Evolutionary conservation across 2,888 invertebrate species (phyloP).

Genomic region (Caenorhabditis sulstoni): DNA sequence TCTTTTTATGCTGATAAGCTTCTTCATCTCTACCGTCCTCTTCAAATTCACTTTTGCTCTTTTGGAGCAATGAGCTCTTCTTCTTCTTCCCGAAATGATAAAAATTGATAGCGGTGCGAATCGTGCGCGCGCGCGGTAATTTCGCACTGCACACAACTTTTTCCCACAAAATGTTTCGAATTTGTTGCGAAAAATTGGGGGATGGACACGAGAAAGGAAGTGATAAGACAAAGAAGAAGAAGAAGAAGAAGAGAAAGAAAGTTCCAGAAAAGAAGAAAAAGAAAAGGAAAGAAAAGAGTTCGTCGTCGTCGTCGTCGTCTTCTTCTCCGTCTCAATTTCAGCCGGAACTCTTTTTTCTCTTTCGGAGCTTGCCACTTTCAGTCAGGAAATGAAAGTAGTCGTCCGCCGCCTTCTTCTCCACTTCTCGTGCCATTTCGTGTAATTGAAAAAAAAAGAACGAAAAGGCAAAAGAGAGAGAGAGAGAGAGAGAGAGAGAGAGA

Average conservation of each 20-base stretch:
- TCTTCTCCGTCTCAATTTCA: conserved; percentile 1
- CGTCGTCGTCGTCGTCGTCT: not conserved
- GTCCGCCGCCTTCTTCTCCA: not conserved
- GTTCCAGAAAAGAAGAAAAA: too few species aligned
- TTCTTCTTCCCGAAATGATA: too few species aligned
- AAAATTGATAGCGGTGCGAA: too few species aligned
- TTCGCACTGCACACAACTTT: too few species aligned
- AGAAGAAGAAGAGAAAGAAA: conserved; percentile 1
- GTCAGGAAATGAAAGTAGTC: conserved; percentile 9
- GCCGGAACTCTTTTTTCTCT: not conserved
- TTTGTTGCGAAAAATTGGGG: not conserved
- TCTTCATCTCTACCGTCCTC: too few species aligned
- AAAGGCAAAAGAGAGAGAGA: not conserved
- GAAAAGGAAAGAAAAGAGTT: not conserved
- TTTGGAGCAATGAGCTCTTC: too few species aligned
- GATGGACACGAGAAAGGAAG: not conserved
- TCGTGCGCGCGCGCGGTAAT: too few species aligned
- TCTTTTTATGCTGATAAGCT: too few species aligned
- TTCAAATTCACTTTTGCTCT: too few species aligned
- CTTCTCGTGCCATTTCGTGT: not conserved
- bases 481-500: not conserved
- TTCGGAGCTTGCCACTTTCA: not conserved
- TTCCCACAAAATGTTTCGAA: too few species aligned
- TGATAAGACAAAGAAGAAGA: not conserved
- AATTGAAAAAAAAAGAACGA: conserved; percentile 5